Percentiles rank a stretch among this genome's conserved stretches.
Conservation (phyloP, 1,140 invertebrate species). For the Temnothorax curvispinosus region DNA sequence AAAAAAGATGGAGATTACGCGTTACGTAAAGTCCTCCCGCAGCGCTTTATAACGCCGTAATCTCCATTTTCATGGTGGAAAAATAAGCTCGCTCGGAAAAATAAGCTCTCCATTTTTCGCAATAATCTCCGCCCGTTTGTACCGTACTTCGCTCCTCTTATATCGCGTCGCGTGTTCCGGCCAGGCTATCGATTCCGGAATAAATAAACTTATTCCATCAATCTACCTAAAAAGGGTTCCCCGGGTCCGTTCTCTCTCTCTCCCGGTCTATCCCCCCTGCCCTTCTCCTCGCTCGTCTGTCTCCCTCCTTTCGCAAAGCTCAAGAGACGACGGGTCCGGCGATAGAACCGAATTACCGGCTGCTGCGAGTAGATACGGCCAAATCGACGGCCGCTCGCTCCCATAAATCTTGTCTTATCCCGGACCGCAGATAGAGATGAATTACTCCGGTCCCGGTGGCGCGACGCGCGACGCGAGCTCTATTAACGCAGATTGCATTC, state of each 20-base stretch:
- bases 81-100: slow-evolving; percentile 43
- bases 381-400: slow-evolving; percentile 39
- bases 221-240: slow-evolving; percentile 35
- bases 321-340: slow-evolving; percentile 33
- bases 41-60: slow-evolving; percentile 24
- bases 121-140: slow-evolving; percentile 37
- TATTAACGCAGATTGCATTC: slow-evolving; percentile 58
- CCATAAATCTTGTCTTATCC: slow-evolving; percentile 55
- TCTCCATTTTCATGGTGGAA: slow-evolving; percentile 49
- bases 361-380: slow-evolving; percentile 52
- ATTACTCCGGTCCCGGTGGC: slow-evolving; percentile 44
- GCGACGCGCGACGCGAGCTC: slow-evolving; percentile 22
- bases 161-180: neutral
- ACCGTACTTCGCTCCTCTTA: neutral
- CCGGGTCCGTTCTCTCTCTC: no score
- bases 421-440: slow-evolving; percentile 49
- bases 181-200: slow-evolving; percentile 26
- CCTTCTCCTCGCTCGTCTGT: no score
- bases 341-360: slow-evolving; percentile 53
- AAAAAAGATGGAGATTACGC: slow-evolving; percentile 40
- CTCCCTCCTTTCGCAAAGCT: slow-evolving; percentile 15
- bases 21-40: slow-evolving; percentile 12
- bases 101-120: slow-evolving; percentile 46
- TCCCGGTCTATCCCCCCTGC: neutral
- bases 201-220: slow-evolving; percentile 61